Evolutionary conservation across 2,888 invertebrate genomes (phyloP), one percentile per base, ranked within the genome.

Genomic region (Drosophila fulvimacula): DNA sequence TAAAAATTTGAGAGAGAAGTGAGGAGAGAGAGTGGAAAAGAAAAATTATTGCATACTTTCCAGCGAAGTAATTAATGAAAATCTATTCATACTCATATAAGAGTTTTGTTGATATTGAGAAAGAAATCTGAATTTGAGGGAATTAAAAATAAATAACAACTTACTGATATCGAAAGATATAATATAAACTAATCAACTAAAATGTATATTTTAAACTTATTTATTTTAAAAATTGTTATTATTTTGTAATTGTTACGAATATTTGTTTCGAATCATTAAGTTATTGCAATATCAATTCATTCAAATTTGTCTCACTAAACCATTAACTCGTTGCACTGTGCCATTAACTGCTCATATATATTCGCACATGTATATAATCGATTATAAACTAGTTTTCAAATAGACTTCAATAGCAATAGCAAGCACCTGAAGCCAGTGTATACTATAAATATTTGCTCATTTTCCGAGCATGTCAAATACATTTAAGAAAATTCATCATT

Each of bases 21-120:
- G 24, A 27, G 15, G 24, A 5, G 44, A 9, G 24, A 7, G 5
- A 46, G n/a, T 5, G 5, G 5, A 6, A 1, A 5, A 17, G 30
- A 17, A 13, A 13, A 48, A 7, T 48, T 17, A 36, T 61, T 52
- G 59, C 65, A 71, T 72, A 71, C 72, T 71, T 71, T 71, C 17
- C 15, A 34, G 70, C 71, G 39, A 19, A 5, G 9, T 3, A 36
- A 36, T 19, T 70, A 52, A 62, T 63, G 17, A 0, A 11, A 30
- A n/a, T 48, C 11, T 30, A 30, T 11, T 17, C 10, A 17, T 17
- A 6, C 17, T 10, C 11, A 46, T 11, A 2, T 10, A 1, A 27
- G n/a, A n/a, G 24, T 24, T 9, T 24, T 24, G 9, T n/a, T 0
- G 1, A 19, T 39, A 19, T 3, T 13, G 9, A 19, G 19, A 41